Evolutionary conservation across 2,888 invertebrate species (phyloP).

Genomic region (Drosophila emarginata): DNA sequence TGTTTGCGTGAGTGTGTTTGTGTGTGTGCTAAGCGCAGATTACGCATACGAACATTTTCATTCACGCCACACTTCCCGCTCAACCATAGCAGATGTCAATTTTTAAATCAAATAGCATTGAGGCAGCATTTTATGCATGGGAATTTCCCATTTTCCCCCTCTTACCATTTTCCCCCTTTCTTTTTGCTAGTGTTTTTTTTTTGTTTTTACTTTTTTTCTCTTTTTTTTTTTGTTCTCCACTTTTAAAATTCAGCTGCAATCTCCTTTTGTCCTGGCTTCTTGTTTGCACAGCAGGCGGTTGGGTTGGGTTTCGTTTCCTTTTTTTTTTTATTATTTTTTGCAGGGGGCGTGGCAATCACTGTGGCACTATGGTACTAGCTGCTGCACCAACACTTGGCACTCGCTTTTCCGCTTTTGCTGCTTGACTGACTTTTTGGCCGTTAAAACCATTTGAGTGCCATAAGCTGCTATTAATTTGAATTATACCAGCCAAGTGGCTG

Average conservation of each 20-base stretch:
- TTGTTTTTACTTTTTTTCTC: background rate
- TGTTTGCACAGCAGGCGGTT: conserved; percentile 39
- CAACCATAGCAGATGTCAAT: conserved; percentile 40
- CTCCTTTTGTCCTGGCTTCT: conserved; percentile 3
- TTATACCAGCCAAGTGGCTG: conserved; percentile 57
- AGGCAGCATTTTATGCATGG: conserved; percentile 32
- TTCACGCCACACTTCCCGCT: conserved; percentile 9
- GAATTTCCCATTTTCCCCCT: conserved; percentile 1
- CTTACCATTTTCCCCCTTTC: conserved; percentile 9
- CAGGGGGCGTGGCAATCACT: conserved; percentile 13
- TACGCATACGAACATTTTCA: conserved; percentile 60
- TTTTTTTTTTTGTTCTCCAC: conserved; percentile 6
- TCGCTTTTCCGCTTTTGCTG: conserved; percentile 41
- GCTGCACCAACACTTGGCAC: conserved; percentile 51
- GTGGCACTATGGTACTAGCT: conserved; percentile 14
- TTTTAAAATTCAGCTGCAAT: conserved; percentile 11
- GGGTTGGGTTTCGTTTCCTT: background rate
- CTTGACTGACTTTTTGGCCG: conserved; percentile 64
- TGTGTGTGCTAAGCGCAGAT: conserved; percentile 72
- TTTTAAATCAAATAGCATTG: conserved; percentile 27
- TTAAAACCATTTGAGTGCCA: conserved; percentile 71
- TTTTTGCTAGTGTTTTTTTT: conserved; percentile 5
- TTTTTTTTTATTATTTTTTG: conserved; percentile 19
- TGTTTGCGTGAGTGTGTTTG: conserved; percentile 12
- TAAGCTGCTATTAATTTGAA: conserved; percentile 77